Evolutionary conservation across 2,797 vertebrate species (phyloP).

Genomic region (Myotis daubentonii): DNA sequence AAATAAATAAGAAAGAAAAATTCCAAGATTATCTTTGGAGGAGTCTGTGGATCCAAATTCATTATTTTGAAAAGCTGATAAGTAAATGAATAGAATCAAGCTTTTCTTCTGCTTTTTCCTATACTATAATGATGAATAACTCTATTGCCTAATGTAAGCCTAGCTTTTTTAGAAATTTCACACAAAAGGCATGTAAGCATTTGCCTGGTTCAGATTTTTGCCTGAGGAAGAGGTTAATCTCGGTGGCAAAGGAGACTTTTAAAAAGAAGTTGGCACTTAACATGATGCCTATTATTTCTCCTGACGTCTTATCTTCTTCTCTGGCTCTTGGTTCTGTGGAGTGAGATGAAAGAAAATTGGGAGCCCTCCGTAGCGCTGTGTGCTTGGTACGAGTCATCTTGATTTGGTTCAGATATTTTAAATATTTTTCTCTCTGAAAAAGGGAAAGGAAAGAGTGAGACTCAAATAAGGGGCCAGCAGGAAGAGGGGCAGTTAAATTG

Average conservation of each 20-base stretch:
- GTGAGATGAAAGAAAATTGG: conserved; percentile 55
- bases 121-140: neutral
- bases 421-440: conserved; percentile 53
- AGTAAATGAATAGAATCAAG: conserved; percentile 24
- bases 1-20: conserved; percentile 2
- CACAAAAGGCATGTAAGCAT: neutral
- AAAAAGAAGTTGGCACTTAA: conserved; percentile 52
- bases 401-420: conserved; percentile 51
- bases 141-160: neutral
- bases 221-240: conserved; percentile 20
- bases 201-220: neutral
- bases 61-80: conserved; percentile 41
- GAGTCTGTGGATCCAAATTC: neutral
- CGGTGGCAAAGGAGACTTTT: conserved; percentile 39
- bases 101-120: neutral
- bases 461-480: conserved; percentile 2
- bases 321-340: conserved; percentile 56
- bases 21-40: neutral
- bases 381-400: conserved; percentile 48
- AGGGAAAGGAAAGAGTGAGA: neutral
- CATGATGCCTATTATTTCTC: conserved; percentile 51
- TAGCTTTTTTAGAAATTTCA: conserved; percentile 13
- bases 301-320: conserved; percentile 1
- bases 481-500: neutral
- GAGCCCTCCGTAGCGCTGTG: conserved; percentile 4